Base-by-base conservation (phyloP, 2,888 invertebrate species). In the Orthosia gothica region DNA sequence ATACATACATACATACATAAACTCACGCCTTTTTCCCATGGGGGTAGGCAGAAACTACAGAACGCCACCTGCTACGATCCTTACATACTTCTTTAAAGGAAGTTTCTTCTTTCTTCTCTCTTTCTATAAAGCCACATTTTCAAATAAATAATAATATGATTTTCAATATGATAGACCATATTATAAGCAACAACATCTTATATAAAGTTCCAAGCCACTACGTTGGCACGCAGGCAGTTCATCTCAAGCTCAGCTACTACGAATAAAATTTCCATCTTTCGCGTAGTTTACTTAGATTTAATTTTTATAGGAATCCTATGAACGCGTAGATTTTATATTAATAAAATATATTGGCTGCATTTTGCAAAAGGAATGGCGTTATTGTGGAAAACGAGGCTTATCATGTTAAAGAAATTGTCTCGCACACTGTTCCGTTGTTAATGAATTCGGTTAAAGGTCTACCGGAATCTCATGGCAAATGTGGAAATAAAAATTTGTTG, bases 191-290 rank as follows among this genome's bases (percentile, higher is more conserved):
- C 59, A 78, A 20, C 61, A 55, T 65, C 23, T 64, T 54, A 55
- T 66, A 81, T 40, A 67, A 63, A 72, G 50, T 76, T 76, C 58
- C 45, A 54, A 63, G 69, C 49, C 63, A 72, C 47, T n/a, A 20
- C 23, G 13, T 40, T 32, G 64, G 74, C 66, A 83, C 66, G 74
- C 79, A 81, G 70, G 47, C 67, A 78, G 74, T 85, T 86, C 68
- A 79, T 81, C 73, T 73, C 65, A 78, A 72, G 62, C 67, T 70
- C 50, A 47, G 70, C 67, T 69, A 59, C 57, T 68, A 26, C 18
- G 67, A 58, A 79, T 49, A 85, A 70, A 87, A 87, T 83, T 87
- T 85, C 72, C 79, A 85, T 76, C n/a, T 77, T 74, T 74, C 20
- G 61, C 61, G 16, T 70, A 70, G 52, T 70, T 62, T 57, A 23